Evolutionary conservation across 2,113 vertebrate species (phyloP).

Genomic region (Bostrychus sinensis): DNA sequence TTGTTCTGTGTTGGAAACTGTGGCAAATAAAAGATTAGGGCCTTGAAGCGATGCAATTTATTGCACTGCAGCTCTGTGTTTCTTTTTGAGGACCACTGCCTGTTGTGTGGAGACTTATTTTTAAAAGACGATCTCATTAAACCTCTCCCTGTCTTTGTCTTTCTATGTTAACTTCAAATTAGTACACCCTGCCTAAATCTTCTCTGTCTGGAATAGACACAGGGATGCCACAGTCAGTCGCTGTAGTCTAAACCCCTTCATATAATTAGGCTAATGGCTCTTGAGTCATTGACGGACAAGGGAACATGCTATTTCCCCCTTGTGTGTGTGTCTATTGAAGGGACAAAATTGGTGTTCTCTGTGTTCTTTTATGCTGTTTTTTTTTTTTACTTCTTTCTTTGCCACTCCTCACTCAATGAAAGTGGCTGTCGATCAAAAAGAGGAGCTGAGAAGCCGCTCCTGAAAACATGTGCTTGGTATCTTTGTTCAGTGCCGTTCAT

Average conservation of each 20-base stretch:
- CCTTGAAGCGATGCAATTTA: not conserved
- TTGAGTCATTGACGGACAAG: constrained; percentile 70
- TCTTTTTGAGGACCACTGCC: constrained; percentile 1
- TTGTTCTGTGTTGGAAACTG: no score
- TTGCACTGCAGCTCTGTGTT: not conserved
- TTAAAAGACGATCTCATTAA: constrained; percentile 23
- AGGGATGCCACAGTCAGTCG: constrained; percentile 27
- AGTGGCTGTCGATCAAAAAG: constrained; percentile 15
- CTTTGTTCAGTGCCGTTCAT: constrained; percentile 34
- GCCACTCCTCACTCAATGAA: constrained; percentile 19
- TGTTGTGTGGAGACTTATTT: not conserved
- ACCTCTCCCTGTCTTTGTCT: constrained; percentile 29
- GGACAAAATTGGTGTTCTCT: constrained; percentile 52
- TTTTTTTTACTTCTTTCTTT: constrained; percentile 13
- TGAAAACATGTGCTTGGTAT: constrained; percentile 6
- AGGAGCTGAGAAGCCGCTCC: constrained; percentile 19
- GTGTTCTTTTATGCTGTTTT: constrained; percentile 38
- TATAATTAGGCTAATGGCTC: constrained; percentile 73
- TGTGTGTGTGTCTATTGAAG: constrained; percentile 34
- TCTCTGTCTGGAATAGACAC: not conserved
- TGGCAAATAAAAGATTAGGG: constrained; percentile 2
- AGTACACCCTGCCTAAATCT: constrained; percentile 20
- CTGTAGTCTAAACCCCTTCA: constrained; percentile 39
- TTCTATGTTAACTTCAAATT: constrained; percentile 27
- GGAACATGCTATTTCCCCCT: constrained; percentile 69